A percentile compares a stretch with the other conserved stretches of the same genome.
phyloP scores from a whole-genome alignment of 2,888 invertebrate species.

The Clostera curtula region DNA sequence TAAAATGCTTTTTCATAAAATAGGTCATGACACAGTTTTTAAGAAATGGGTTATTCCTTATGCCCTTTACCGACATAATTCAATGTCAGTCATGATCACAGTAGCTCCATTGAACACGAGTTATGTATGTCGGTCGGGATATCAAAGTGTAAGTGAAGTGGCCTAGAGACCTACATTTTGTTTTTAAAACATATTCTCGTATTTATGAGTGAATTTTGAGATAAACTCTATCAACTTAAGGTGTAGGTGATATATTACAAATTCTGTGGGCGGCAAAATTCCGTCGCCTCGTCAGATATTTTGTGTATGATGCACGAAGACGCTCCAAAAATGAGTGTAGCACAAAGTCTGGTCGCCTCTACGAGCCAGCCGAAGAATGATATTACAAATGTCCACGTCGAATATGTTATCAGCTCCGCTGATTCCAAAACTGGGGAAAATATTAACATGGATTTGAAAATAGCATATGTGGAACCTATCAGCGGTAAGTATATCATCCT shows the following conservation, averaged over 20 bases:
- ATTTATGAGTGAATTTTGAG: conserved; percentile 71
- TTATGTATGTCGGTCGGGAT: conserved; percentile 84
- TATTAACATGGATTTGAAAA: conserved; percentile 76
- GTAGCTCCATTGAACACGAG: conserved; percentile 81
- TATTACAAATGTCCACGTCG: conserved; percentile 56
- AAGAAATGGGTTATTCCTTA: conserved; percentile 63
- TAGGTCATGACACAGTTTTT: conserved; percentile 62
- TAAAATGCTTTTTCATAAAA: conserved; percentile 23
- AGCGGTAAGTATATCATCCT: conserved; percentile 67
- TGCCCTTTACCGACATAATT: conserved; percentile 74
- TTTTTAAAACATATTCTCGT: conserved; percentile 52
- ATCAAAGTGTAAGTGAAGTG: conserved; percentile 90
- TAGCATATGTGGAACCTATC: conserved; percentile 75
- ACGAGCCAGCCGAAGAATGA: conserved; percentile 70
- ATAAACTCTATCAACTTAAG: conserved; percentile 70
- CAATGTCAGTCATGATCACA: conserved; percentile 78
- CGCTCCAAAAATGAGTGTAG: conserved; percentile 79
- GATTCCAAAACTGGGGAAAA: conserved; percentile 65
- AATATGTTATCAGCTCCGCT: conserved; percentile 60
- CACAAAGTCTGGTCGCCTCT: conserved; percentile 79
- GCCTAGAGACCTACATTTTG: conserved; percentile 91
- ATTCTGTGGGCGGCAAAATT: conserved; percentile 38
- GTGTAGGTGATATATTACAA: conserved; percentile 51
- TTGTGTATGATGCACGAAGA: conserved; percentile 79
- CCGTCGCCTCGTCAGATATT: conserved; percentile 56